Percentiles rank a stretch among this genome's conserved stretches.
Evolutionary conservation across 2,888 invertebrate genomes (phyloP).

Genomic region (Cyclophora punctaria): DNA sequence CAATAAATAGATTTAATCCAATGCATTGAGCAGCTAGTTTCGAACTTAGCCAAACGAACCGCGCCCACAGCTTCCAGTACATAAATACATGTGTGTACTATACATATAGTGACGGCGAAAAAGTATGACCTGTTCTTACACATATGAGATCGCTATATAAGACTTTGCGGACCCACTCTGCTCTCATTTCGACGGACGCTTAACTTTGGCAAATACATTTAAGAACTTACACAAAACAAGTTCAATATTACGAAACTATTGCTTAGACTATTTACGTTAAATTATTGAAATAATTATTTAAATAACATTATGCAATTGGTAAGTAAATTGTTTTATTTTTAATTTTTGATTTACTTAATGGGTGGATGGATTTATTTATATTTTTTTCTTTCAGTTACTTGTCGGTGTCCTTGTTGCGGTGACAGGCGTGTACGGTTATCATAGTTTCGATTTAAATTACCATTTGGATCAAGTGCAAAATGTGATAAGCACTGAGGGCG

Average conservation of each 20-base stretch:
- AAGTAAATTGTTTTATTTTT: conserved; percentile 25
- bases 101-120: conserved; percentile 50
- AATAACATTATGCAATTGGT: conserved; percentile 46
- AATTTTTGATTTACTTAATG: conserved; percentile 2
- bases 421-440: conserved; percentile 49
- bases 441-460: conserved; percentile 67
- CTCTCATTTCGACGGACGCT: conserved; percentile 72
- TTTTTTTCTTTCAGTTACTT: conserved; percentile 45
- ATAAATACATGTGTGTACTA: conserved; percentile 9
- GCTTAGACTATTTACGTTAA: conserved; percentile 19
- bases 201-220: conserved; percentile 65
- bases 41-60: conserved; percentile 39
- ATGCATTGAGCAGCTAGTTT: conserved; percentile 22
- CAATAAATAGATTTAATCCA: conserved; percentile 13
- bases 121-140: conserved; percentile 72
- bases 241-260: conserved; percentile 19
- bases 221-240: conserved; percentile 28
- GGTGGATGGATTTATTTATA: background rate
- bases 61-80: conserved; percentile 43
- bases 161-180: conserved; percentile 63
- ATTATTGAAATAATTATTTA: conserved; percentile 19
- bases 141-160: conserved; percentile 73
- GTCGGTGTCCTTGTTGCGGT: conserved; percentile 30
- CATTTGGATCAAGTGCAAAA: conserved; percentile 60
- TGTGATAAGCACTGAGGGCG: conserved; percentile 33